These are phyloP conservation scores for Dromas ardeola DNA, from an alignment of 2,113 vertebrate genomes.

Conservation along the genomic window DNA sequence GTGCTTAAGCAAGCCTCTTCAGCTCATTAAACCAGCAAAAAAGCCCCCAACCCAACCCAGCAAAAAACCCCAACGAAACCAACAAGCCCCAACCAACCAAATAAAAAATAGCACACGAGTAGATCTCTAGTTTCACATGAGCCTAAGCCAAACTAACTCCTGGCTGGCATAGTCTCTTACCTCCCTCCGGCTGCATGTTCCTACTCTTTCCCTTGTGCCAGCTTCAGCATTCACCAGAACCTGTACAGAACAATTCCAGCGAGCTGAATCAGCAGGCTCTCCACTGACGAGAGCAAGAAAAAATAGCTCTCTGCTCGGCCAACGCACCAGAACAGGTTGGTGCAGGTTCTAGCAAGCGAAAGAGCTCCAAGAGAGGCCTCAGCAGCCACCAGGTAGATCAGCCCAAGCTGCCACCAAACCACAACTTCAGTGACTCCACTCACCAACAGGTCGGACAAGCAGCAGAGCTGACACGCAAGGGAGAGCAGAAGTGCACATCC, in stretches of 20 bases:
- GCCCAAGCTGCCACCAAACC: neutral
- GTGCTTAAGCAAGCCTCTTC: neutral
- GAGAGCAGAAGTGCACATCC: neutral
- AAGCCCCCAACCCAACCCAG: neutral
- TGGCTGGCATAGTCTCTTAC: neutral
- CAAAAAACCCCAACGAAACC: neutral
- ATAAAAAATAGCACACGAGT: fast-evolving
- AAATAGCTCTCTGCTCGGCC: neutral
- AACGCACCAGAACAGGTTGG: neutral
- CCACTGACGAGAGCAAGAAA: neutral
- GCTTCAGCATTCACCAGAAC: neutral
- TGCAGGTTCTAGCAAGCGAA: neutral
- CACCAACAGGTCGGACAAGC: neutral
- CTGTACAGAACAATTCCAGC: neutral
- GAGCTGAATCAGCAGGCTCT: neutral
- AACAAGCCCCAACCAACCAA: neutral
- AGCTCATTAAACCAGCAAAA: neutral
- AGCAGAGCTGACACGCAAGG: neutral
- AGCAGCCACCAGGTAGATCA: neutral
- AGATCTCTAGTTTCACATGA: neutral
- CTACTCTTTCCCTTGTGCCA: neutral
- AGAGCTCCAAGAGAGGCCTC: neutral
- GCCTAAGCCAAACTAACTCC: neutral
- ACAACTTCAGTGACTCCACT: neutral
- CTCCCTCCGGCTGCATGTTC: constrained; percentile 1